Evolutionary conservation across 2,113 vertebrate species (phyloP), one percentile per base, ranked within the genome.

Genomic region (Cryptoleucopteryx plumbea): DNA sequence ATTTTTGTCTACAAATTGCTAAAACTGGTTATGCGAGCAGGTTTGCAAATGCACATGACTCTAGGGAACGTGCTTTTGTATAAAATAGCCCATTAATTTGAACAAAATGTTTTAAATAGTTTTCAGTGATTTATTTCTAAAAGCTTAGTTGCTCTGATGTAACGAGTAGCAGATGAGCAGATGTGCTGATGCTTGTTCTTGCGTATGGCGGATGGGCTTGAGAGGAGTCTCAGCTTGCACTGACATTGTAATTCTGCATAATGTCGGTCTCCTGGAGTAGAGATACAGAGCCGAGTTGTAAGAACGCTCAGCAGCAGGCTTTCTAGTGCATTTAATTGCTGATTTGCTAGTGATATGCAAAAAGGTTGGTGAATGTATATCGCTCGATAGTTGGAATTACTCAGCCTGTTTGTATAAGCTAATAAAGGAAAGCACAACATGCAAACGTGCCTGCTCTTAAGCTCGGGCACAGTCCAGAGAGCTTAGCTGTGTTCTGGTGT

Each of bases 51-150:
- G 74, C 80, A 21, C 82, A 3, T 2, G 48, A 42, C 97, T 86
- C 94, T 6, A 3, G 86, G 93, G 97, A 97, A 32, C 6, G 2
- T 31, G 83, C 65, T 83, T 70, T 58, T 50, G 53, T 75, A 26
- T 70, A 68, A 96, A 93, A 91, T 62, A 94, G 94, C 71, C 95
- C 94, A 55, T 97, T 97, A 93, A 96, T 97, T 90, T 95, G 85
- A 90, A 58, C 90, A 91, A 92, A 96, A 89, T 4, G 77, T 89
- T 92, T 88, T 88, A 72, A 94, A 66, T 78, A 74, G 91, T 84
- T 92, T 12, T 16, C 31, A 66, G 26, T 87, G 73, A 40, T 93
- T 89, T 68, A 77, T 91, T 82, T 80, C 13, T 55, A 1, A 84
- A 50, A 40, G 74, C 90, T 79, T 5, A 2, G 14, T 17, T 34